Percentiles rank a stretch among this genome's conserved stretches.
phyloP scores from a whole-genome alignment of 2,888 invertebrate species.

The Unio pictorum region DNA sequence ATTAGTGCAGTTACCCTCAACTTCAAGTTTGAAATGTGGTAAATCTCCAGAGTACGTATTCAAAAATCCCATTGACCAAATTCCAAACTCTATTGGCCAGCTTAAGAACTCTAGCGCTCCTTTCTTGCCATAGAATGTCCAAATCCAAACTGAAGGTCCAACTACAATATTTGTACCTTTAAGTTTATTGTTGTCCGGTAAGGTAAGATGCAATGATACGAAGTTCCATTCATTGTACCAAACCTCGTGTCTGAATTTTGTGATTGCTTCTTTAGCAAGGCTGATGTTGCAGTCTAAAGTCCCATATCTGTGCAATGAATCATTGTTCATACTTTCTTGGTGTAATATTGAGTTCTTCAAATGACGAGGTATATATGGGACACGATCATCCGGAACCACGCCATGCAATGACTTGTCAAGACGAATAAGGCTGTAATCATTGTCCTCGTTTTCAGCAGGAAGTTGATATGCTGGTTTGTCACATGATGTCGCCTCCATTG shows the following conservation, averaged over 20 bases:
- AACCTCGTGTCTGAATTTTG: slow-evolving; percentile 13
- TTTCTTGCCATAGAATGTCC: slow-evolving; percentile 22
- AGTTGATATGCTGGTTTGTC: too few species aligned
- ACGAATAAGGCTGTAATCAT: too few species aligned
- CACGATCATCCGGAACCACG: too few species aligned
- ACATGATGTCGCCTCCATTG: too few species aligned
- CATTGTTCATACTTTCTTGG: too few species aligned
- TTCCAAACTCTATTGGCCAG: slow-evolving; percentile 23
- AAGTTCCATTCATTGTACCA: slow-evolving; percentile 7
- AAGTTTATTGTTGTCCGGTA: slow-evolving; percentile 1
- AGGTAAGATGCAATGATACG: slow-evolving; percentile 13
- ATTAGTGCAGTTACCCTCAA: slow-evolving; percentile 22
- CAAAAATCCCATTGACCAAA: slow-evolving; percentile 37
- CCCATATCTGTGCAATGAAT: too few species aligned
- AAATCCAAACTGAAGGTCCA: slow-evolving; percentile 18
- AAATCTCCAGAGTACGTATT: slow-evolving; percentile 6
- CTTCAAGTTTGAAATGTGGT: slow-evolving; percentile 7
- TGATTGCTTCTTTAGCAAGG: too few species aligned
- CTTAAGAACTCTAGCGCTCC: slow-evolving; percentile 17
- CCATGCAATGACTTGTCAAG: too few species aligned
- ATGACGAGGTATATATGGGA: too few species aligned
- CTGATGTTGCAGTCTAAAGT: too few species aligned
- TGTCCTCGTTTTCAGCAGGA: too few species aligned
- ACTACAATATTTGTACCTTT: background rate
- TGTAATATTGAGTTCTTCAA: too few species aligned